Percentiles rank a stretch among this genome's conserved stretches.
phyloP scores from a whole-genome alignment of 2,113 vertebrate species.

The cattle (Bos taurus) region ARS-UCD2.0 NC_037328.1:145692001-145692500 shows the following conservation, averaged over 20 bases:
- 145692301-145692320: fast-evolving
- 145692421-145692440: background rate
- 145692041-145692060: background rate
- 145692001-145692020: no score
- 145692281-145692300: fast-evolving
- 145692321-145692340: fast-evolving
- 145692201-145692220: background rate
- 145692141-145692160: background rate
- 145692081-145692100: background rate
- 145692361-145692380: no score
- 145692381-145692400: fast-evolving
- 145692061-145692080: no score
- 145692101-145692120: background rate
- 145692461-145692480: background rate
- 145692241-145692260: background rate
- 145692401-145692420: background rate
- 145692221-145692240: background rate
- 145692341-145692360: background rate
- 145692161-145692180: background rate
- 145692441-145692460: background rate
- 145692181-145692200: background rate
- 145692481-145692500: background rate
- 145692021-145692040: background rate
- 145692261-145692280: background rate
- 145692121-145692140: background rate